phyloP scores from a whole-genome alignment of 2,113 vertebrate species.

The Oryzias woworae region DNA sequence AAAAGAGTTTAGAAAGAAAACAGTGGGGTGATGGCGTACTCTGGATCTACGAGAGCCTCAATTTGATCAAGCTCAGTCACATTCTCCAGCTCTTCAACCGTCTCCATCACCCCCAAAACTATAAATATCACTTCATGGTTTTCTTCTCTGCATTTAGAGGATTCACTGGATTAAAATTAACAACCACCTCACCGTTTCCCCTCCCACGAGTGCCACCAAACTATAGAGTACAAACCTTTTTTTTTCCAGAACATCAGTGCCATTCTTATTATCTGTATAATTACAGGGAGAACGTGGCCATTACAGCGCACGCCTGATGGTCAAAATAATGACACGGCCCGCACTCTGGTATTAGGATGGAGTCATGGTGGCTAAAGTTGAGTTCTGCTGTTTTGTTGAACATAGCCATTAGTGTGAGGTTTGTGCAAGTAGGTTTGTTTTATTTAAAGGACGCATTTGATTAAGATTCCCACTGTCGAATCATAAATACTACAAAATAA shows the following conservation, averaged over 20 bases:
- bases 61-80: constrained; percentile 2
- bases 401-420: no score
- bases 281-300: constrained; percentile 58
- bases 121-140: constrained; percentile 39
- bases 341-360: constrained; percentile 52
- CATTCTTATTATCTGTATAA: constrained; percentile 46
- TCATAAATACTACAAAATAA: no score
- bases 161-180: constrained; percentile 62
- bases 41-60: no score
- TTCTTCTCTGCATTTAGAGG: constrained; percentile 51
- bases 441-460: no score
- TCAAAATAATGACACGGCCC: constrained; percentile 7
- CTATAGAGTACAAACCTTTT: constrained; percentile 31
- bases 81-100: constrained; percentile 9
- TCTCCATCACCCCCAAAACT: constrained; percentile 9
- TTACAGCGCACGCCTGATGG: constrained; percentile 61
- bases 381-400: constrained; percentile 19
- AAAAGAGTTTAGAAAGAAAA: neutral
- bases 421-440: neutral
- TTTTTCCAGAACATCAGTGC: constrained; percentile 24
- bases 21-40: no score
- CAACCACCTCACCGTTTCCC: constrained; percentile 44
- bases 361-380: constrained; percentile 10
- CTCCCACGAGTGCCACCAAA: constrained; percentile 30
- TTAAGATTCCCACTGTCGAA: no score